phyloP scores from a whole-genome alignment of 2,797 vertebrate species.

The Bovichtus variegatus region DNA sequence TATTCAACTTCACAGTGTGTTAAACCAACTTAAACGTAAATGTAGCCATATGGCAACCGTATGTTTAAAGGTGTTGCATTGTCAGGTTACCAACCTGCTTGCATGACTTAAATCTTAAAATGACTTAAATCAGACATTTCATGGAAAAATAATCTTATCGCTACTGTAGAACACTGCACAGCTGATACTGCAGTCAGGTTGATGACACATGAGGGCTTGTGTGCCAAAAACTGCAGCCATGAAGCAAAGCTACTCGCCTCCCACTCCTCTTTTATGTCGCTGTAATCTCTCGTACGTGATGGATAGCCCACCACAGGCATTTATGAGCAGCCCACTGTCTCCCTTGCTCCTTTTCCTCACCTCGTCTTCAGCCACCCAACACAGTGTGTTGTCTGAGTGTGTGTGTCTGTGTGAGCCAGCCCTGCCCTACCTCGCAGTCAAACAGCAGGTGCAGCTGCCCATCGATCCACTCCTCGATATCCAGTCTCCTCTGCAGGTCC shows the following conservation, averaged over 20 bases:
- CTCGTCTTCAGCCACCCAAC: conserved; percentile 26
- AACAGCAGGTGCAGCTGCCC: conserved; percentile 93
- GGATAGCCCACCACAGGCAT: conserved; percentile 33
- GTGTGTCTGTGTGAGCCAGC: conserved; percentile 29
- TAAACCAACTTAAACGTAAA: conserved; percentile 5
- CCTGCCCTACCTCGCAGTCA: conserved; percentile 89
- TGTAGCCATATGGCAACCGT: not conserved
- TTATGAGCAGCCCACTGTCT: conserved; percentile 18
- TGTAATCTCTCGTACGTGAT: conserved; percentile 50
- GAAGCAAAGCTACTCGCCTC: conserved; percentile 21
- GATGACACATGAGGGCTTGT: conserved; percentile 49
- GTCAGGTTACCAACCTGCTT: not conserved
- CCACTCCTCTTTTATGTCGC: conserved; percentile 18
- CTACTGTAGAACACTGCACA: conserved; percentile 4
- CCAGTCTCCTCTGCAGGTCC: conserved; percentile 94
- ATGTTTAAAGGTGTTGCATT: conserved; percentile 5
- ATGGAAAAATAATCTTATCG: conserved; percentile 22
- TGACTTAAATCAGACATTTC: not conserved
- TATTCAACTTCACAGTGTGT: not conserved
- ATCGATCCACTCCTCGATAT: conserved; percentile 97
- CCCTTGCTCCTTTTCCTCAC: conserved; percentile 22
- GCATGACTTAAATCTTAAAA: no score
- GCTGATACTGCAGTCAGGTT: conserved; percentile 42
- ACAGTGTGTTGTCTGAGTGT: conserved; percentile 18
- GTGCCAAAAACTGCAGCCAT: conserved; percentile 41